Evolutionary conservation across 2,888 invertebrate species (phyloP), one percentile per base, ranked within the genome.

Genomic region (Oegoconia quadripuncta): DNA sequence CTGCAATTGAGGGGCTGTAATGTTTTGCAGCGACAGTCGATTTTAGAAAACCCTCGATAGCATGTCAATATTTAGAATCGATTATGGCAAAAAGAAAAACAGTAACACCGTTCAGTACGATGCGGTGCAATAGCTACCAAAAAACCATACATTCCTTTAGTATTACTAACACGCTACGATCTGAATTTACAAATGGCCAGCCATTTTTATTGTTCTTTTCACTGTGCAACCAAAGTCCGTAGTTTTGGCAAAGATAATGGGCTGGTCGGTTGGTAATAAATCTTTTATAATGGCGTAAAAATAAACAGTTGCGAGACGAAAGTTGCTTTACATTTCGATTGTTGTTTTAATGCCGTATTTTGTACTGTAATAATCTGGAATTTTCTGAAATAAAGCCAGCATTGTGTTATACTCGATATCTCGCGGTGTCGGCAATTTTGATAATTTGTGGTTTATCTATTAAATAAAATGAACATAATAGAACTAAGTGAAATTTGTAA

Each of bases 231-330:
- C 59, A 42, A 52, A 60, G 52, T 54, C 55, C 45, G 59, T 59
- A 51, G 51, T 54, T 52, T 50, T 46, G 53, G 52, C 57, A 48
- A 61, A 65, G 65, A 65, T 68, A 65, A 68, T 65, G 64, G 61
- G 50, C 50, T 16, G n/a, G n/a, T n/a, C 46, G 39, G 42, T 46
- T 43, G 56, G 62, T 50, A 48, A 58, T 68, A 68, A 68, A 68
- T 65, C 64, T 61, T 48, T 44, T 32, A 48, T 61, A 68, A 65
- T 65, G 62, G 64, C 54, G 51, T 54, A 65, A 68, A 68, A 68
- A 65, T 68, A 67, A 64, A 67, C 64, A 61, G 56, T 50, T 46
- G 41, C 36, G 52, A 48, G 56, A 57, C 55, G 48, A 43, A 42
- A 45, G 27, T 23, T 25, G 34, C 35, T 41, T 52, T 48, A 46